Percentiles rank a stretch among this genome's conserved stretches.
These are phyloP conservation scores for Esox lucius DNA, from an alignment of 2,797 vertebrate species.

Conservation along the genomic window DNA sequence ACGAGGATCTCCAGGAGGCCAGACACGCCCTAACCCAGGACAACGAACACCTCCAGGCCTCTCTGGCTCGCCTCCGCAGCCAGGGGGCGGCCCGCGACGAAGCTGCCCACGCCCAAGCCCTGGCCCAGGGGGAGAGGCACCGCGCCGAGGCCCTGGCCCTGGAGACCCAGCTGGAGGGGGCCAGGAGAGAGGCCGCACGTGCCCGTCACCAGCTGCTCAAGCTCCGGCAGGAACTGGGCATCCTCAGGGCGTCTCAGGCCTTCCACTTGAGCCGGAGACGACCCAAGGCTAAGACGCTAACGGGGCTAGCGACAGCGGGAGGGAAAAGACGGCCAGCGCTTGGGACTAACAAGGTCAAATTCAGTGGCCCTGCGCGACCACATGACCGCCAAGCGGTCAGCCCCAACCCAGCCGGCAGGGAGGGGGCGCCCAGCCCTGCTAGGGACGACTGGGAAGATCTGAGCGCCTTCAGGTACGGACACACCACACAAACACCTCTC, in stretches of 20 bases:
- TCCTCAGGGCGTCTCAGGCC: conserved; percentile 73
- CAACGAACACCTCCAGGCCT: conserved; percentile 71
- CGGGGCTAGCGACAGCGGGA: conserved; percentile 6
- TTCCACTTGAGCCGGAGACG: conserved; percentile 66
- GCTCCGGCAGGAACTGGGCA: conserved; percentile 76
- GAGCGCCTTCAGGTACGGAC: conserved; percentile 89
- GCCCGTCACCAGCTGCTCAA: conserved; percentile 73
- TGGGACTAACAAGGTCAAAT: conserved; percentile 80
- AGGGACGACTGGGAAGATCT: conserved; percentile 97
- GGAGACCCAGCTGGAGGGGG: conserved; percentile 69
- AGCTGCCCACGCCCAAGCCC: conserved; percentile 62
- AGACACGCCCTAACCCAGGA: conserved; percentile 76
- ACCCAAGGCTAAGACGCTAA: conserved; percentile 23
- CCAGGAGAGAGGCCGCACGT: conserved; percentile 72
- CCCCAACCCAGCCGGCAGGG: conserved; percentile 88
- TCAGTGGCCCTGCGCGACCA: conserved; percentile 73
- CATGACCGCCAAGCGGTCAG: conserved; percentile 78
- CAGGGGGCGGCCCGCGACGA: conserved; percentile 66
- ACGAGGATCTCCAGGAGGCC: conserved; percentile 73
- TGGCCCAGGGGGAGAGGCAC: conserved; percentile 70
- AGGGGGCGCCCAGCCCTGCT: conserved; percentile 82
- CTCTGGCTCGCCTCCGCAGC: conserved; percentile 70
- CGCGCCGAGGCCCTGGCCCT: conserved; percentile 68
- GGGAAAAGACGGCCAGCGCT: conserved; percentile 48
- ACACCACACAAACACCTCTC: conserved; percentile 29